phyloP scores from a whole-genome alignment of 64 coral and sea anemone species.

The Montipora cactus region DNA sequence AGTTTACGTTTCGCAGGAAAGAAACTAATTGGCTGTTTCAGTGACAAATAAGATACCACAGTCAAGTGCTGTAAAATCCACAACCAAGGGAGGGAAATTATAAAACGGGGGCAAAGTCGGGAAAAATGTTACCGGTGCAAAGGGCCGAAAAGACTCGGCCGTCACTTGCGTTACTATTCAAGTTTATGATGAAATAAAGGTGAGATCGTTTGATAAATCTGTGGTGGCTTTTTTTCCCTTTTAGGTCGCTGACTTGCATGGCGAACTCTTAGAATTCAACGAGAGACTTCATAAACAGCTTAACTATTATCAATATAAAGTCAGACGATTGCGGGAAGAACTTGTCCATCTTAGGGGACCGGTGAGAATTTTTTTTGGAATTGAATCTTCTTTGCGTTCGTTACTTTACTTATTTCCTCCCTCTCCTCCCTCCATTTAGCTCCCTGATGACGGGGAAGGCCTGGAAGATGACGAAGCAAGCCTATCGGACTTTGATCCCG shows the following conservation, averaged over 20 bases:
- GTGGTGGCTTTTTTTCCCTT: not conserved
- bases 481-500: conserved; percentile 76
- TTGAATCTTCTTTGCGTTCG: not conserved
- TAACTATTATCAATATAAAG: conserved; percentile 76
- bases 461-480: conserved; percentile 54
- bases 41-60: no score
- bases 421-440: conserved; percentile 8
- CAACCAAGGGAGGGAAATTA: no score
- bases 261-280: conserved; percentile 96
- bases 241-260: conserved; percentile 98
- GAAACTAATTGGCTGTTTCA: no score
- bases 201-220: not conserved
- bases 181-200: not conserved
- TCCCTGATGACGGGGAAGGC: conserved; percentile 76
- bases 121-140: not conserved
- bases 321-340: conserved; percentile 81
- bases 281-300: conserved; percentile 86
- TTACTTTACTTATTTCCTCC: not conserved
- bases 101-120: not conserved
- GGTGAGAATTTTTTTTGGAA: conserved; percentile 44
- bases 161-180: no score
- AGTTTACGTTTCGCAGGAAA: no score
- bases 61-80: no score
- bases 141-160: not conserved
- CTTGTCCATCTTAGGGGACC: conserved; percentile 92